Conservation (phyloP, 2,113 vertebrate species). For the Mellivora capensis region DNA sequence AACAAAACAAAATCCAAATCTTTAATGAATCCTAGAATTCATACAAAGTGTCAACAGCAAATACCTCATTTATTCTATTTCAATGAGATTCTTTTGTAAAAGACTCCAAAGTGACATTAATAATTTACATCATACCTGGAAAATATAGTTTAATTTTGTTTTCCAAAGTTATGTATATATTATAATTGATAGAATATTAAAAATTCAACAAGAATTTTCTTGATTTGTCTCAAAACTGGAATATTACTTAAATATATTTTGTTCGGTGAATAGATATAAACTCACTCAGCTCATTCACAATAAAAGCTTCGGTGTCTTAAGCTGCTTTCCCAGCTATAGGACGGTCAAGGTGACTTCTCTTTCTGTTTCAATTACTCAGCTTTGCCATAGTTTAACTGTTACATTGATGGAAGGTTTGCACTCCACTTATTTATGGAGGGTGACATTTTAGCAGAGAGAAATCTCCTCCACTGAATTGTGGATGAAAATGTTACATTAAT, state of each 20-base stretch:
- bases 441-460: constrained; percentile 71
- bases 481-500: constrained; percentile 75
- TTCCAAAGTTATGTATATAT: constrained; percentile 31
- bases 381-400: constrained; percentile 80
- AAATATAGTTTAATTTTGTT: not conserved
- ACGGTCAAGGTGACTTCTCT: constrained; percentile 82
- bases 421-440: constrained; percentile 73
- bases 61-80: not conserved
- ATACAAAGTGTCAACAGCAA: not conserved
- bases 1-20: not conserved
- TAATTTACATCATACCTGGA: not conserved
- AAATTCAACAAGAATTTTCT: constrained; percentile 45
- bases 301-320: constrained; percentile 71
- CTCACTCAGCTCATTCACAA: constrained; percentile 50
- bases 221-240: constrained; percentile 60
- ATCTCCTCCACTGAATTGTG: constrained; percentile 38
- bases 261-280: constrained; percentile 65
- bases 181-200: constrained; percentile 4
- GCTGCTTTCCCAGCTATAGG: constrained; percentile 63
- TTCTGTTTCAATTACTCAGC: constrained; percentile 77
- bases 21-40: constrained; percentile 12
- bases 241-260: constrained; percentile 67
- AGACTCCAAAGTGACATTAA: not conserved
- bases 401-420: constrained; percentile 79
- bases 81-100: not conserved